phyloP scores from a whole-genome alignment of 2,113 vertebrate genomes.

The Nycticorax nycticorax region DNA sequence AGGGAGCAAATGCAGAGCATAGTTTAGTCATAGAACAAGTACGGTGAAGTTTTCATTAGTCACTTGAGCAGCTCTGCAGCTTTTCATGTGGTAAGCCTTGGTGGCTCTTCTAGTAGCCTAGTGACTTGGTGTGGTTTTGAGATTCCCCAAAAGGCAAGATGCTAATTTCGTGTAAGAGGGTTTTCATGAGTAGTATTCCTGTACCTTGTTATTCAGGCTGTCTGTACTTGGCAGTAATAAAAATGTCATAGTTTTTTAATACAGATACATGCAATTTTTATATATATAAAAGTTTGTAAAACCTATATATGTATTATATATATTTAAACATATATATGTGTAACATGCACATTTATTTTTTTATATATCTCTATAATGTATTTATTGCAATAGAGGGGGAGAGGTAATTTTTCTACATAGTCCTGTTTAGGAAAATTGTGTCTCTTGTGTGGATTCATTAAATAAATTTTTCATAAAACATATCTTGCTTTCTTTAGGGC shows the following conservation, averaged over 20 bases:
- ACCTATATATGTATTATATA: too few relatives aligned
- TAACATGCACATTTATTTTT: neutral
- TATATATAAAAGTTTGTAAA: neutral
- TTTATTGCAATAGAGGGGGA: neutral
- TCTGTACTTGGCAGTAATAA: neutral
- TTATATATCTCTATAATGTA: neutral
- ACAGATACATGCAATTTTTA: neutral
- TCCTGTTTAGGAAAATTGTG: neutral
- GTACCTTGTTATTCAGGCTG: neutral
- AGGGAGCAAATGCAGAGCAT: neutral
- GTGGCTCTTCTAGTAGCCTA: neutral
- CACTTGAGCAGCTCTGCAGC: neutral
- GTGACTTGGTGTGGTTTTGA: neutral
- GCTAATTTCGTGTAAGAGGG: neutral
- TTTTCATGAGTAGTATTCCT: neutral
- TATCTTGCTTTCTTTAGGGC: slow-evolving; percentile 78
- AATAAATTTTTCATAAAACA: neutral
- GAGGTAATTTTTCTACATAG: neutral
- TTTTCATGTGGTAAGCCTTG: neutral
- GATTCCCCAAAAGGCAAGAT: neutral
- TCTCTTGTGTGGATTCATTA: neutral
- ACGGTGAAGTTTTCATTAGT: neutral
- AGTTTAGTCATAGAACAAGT: neutral
- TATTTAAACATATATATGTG: neutral
- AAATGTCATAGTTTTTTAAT: neutral